These are phyloP conservation scores for Novumbra hubbsi DNA, from an alignment of 2,797 vertebrate species.

Conservation along the genomic window DNA sequence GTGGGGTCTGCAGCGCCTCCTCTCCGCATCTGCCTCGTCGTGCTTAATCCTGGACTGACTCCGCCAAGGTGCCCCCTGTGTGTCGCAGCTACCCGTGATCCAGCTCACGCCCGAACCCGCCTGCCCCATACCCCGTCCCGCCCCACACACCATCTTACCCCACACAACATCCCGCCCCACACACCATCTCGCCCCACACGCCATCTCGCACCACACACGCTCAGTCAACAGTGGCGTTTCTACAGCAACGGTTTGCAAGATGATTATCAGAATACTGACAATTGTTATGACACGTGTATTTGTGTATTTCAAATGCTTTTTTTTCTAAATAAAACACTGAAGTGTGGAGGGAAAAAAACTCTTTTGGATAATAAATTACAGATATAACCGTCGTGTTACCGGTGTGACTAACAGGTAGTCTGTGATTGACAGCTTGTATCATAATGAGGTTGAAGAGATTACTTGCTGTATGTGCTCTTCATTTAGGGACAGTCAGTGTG, in stretches of 20 bases:
- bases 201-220: too few relatives aligned
- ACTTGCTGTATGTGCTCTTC: neutral
- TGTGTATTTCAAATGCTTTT: too few relatives aligned
- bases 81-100: neutral
- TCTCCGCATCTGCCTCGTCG: slow-evolving; percentile 30
- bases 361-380: neutral
- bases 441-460: neutral
- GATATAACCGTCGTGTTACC: neutral
- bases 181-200: too few relatives aligned
- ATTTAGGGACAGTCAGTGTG: neutral
- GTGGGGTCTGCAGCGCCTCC: slow-evolving; percentile 14
- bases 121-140: too few relatives aligned
- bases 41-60: slow-evolving; percentile 12
- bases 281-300: neutral
- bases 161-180: too few relatives aligned
- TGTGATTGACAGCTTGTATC: slow-evolving; percentile 1
- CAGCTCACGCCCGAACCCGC: neutral
- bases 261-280: neutral
- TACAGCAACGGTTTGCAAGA: neutral
- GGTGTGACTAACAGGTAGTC: neutral
- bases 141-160: too few relatives aligned
- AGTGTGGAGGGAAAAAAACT: neutral
- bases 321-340: neutral
- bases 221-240: neutral
- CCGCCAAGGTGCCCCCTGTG: neutral